Evolutionary conservation across 2,888 invertebrate genomes (phyloP).

Genomic region (Lutraria lutraria): DNA sequence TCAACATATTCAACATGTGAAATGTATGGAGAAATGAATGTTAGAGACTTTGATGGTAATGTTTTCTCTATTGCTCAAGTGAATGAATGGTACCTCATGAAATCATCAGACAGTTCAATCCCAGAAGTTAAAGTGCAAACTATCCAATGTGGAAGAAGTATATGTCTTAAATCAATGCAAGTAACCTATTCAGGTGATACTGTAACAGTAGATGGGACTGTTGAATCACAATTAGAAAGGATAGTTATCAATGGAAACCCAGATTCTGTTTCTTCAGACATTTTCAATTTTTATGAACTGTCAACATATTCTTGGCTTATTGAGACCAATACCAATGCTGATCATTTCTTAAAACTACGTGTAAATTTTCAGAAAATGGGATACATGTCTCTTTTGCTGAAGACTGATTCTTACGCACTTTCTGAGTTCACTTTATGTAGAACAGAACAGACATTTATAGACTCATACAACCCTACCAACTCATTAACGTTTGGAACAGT

Average conservation of each 20-base stretch:
- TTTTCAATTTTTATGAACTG: constrained; percentile 15
- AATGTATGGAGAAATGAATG: constrained; percentile 37
- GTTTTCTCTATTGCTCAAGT: constrained; percentile 19
- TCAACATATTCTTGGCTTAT: constrained; percentile 4
- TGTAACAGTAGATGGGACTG: constrained; percentile 37
- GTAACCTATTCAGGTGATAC: constrained; percentile 32
- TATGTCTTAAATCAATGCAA: constrained; percentile 43
- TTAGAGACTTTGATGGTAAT: constrained; percentile 30
- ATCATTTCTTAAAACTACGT: constrained; percentile 28
- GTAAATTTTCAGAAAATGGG: constrained; percentile 29
- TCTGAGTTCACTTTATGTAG: constrained; percentile 41
- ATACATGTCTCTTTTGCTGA: constrained; percentile 30
- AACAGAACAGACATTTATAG: constrained; percentile 17
- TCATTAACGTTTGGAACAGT: constrained; percentile 31
- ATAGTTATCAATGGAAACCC: constrained; percentile 38
- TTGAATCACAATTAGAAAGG: neutral
- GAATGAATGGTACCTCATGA: constrained; percentile 48
- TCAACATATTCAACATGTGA: constrained; percentile 30
- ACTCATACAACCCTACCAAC: constrained; percentile 22
- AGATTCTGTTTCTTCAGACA: constrained; percentile 12
- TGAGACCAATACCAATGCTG: constrained; percentile 9
- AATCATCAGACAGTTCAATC: neutral
- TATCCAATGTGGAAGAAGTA: constrained; percentile 43
- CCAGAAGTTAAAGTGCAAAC: constrained; percentile 44
- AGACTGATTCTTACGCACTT: constrained; percentile 45